Conservation (phyloP, 2,113 vertebrate genomes). For the Sminthopsis crassicaudata region DNA sequence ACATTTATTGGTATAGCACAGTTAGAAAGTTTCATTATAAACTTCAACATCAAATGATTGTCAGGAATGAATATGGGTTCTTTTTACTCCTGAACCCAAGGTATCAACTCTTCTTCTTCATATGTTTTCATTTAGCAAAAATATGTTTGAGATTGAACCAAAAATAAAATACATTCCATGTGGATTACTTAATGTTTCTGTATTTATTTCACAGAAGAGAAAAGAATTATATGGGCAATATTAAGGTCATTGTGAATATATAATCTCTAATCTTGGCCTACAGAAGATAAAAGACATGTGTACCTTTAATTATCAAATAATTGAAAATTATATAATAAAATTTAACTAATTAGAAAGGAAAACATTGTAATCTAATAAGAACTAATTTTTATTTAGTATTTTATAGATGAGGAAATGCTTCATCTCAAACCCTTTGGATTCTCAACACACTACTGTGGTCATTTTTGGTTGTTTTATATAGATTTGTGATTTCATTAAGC, state of each 20-base stretch:
- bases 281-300: not conserved
- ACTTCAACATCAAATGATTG: not conserved
- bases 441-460: not conserved
- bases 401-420: not conserved
- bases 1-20: constrained; percentile 3
- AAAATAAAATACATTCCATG: constrained; percentile 16
- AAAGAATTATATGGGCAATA: not conserved
- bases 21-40: constrained; percentile 39
- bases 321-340: not conserved
- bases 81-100: not conserved
- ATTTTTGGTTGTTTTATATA: not conserved
- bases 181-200: not conserved
- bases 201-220: constrained; percentile 29
- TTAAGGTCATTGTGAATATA: constrained; percentile 5
- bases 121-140: constrained; percentile 39
- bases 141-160: constrained; percentile 15
- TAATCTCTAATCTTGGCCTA: not conserved
- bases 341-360: not conserved
- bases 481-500: not conserved
- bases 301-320: not conserved
- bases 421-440: not conserved
- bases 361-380: not conserved
- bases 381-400: not conserved
- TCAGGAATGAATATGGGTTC: constrained; percentile 20
- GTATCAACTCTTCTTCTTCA: constrained; percentile 12